Base-by-base conservation (phyloP, 1,140 invertebrate species). In the Penaeus vannamei region DNA sequence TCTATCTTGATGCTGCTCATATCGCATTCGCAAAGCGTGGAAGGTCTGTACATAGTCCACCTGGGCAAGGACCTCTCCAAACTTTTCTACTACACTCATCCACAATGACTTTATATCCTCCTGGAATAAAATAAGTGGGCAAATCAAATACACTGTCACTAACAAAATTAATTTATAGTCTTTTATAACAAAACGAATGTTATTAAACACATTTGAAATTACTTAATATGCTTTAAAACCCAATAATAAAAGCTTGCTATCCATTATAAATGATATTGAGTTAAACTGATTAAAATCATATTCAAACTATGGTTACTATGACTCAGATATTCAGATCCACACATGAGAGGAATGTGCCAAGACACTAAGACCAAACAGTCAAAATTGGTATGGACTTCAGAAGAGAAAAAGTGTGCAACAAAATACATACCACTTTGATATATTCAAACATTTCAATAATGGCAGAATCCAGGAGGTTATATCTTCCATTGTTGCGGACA, bases 401-500 rank as follows among this genome's bases (percentile, higher is more conserved):
- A 14, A 17, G 53, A 53, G 17, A 53, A 53, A 53, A 12, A 53
- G 53, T 53, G 53, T 53, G 10, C 53, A 14, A 10, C 53, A 17
- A 2, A 2, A 89, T 66, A 92, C 93, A 94, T 93, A 96, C 95
- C 93, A 97, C 93, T 95, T 97, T 98, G 87, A 99, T 99, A 94
- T 98, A 99, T 94, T 99, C 99, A 95, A 99, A 99, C 94, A 99
- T 95, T 94, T 99, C 99, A 92, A 99, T 95, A 93, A 99, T 98
- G 87, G 99, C 98, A 23, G 99, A 99, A 93, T 99, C 99, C 85
- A 99, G 94, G 84, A 99, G 95, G 94, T 99, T 99, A 93, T 99
- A 99, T 92, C 97, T 96, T 91, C 98, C 97, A 93, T 99, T 98
- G 94, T 99, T 99, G 92, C 96, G 95, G 92, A 97, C 95, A 93